Conservation (phyloP, 2,888 invertebrate species). For the Syritta pipiens region DNA sequence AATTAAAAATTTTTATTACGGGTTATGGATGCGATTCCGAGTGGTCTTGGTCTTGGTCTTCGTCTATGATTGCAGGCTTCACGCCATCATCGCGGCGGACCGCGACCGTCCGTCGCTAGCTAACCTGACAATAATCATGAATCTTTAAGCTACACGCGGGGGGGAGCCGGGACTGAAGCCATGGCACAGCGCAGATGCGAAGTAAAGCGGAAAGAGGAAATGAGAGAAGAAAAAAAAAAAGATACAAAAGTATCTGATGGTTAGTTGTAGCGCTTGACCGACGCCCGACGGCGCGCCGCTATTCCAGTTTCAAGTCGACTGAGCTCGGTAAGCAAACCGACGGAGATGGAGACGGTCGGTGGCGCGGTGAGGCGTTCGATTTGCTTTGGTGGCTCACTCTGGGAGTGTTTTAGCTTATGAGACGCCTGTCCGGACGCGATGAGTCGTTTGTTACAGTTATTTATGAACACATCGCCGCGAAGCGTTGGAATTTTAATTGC, state of each 20-base stretch:
- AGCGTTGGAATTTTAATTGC: constrained; percentile 59
- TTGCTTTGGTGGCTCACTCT: no score
- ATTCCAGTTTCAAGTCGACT: constrained; percentile 40
- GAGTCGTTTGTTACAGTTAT: constrained; percentile 61
- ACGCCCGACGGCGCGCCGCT: constrained; percentile 8
- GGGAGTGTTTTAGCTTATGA: no score
- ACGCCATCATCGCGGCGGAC: constrained; percentile 63
- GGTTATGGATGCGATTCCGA: constrained; percentile 57
- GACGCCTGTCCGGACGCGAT: no score
- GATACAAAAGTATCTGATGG: constrained; percentile 55
- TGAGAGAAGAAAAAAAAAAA: constrained; percentile 15
- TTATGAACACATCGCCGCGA: constrained; percentile 56
- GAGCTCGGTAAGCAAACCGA: no score
- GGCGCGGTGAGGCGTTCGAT: constrained; percentile 53
- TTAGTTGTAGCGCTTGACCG: constrained; percentile 46
- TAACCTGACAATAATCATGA: constrained; percentile 60
- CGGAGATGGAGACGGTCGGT: no score
- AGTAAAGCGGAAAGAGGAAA: no score
- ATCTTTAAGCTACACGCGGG: constrained; percentile 25
- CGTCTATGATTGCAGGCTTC: constrained; percentile 61
- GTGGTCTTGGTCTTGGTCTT: constrained; percentile 49
- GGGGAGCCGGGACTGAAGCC: constrained; percentile 3
- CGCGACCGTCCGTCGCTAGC: no score
- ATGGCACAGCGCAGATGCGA: constrained; percentile 16
- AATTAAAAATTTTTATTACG: constrained; percentile 67